Evolutionary conservation across 2,888 invertebrate genomes (phyloP), one percentile per base, ranked within the genome.

Genomic region (Meloe dianella): DNA sequence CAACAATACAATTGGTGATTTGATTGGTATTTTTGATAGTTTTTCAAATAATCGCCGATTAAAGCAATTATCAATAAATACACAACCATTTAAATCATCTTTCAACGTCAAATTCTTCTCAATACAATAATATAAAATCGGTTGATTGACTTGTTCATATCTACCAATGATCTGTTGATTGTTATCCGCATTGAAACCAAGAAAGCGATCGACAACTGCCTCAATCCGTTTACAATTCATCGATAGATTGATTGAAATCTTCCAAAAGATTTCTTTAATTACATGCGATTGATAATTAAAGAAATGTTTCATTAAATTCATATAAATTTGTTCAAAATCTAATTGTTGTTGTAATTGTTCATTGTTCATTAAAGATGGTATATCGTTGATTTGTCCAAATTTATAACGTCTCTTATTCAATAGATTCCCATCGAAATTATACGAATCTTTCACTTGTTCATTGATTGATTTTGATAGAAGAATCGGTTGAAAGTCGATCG

Each of bases 171-270:
- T 9, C 77, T 67, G 35, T 76, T 73, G 2, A 79, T 71, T 29
- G 71, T 67, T 27, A 27, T 3, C 20, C 68, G 67, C 30, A 77
- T 62, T 17, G 63, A 67, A 12, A 60, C 54, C 57, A 72, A 64
- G 62, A 75, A 74, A 32, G 65, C 24, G 14, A 56, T 51, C 24
- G 17, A 54, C 32, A 64, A 47, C 38, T 60, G 30, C 30, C 57
- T 29, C 32, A 66, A 65, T 63, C 58, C 67, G 65, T 66, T 9
- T 63, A 57, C 51, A 14, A 82, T 84, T 73, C 70, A 86, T 84
- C 1, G 90, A 88, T 64, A 89, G 84, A 8, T 89, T 87, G 60
- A 91, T 78, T 6, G 87, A 85, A 35, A 90, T 79, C 82, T 91
- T 91, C 91, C 91, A 91, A 73, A 82, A 87, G n/a, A 84, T 71